Evolutionary conservation across 2,113 vertebrate genomes (phyloP), one percentile per base, ranked within the genome.

Genomic region (Petaurus breviceps): DNA sequence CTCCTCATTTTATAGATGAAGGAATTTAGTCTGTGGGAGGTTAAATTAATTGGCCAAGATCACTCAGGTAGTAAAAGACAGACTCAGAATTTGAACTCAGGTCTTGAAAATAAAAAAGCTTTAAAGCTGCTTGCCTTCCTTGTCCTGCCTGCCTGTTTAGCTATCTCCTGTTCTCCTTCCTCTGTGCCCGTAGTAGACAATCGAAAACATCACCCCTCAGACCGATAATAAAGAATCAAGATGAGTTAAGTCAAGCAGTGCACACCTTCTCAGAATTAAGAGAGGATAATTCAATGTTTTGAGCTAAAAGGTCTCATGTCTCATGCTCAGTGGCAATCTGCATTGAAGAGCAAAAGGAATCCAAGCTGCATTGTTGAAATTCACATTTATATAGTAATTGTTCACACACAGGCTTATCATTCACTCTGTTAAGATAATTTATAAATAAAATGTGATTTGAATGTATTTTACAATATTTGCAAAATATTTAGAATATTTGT

Each of bases 171-270:
- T 19, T 90, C 23, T 55, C 26, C 55, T 77, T 52, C 3, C 8
- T 7, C 50, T 47, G 0, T 28, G 1, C 9, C 0, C 51, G 19
- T 51, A 51, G 37, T 10, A 28, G 0, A n/a, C 0, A 5, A 23
- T 43, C 43, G 19, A 84, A 19, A 0, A 7, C 50, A 53, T 51
- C 8, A 5, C 3, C 47, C 51, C 24, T 91, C 19, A n/a, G 14
- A 43, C 14, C 24, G 0, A 43, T 77, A 43, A 24, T 77, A 77
- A 77, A 84, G 68, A 84, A 84, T 43, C 68, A 43, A 43, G 6
- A n/a, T 23, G 6, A 43, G n/a, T 16, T 84, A 84, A 84, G 68
- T 22, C 37, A 19, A 14, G 37, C 16, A 84, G n/a, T 84, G 68
- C n/a, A 43, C 7, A 84, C 94, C 10, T 51, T 90, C 10, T 49